These are phyloP conservation scores for Dromaius novaehollandiae DNA, from an alignment of 2,113 vertebrate species.

Conservation along the genomic window DNA sequence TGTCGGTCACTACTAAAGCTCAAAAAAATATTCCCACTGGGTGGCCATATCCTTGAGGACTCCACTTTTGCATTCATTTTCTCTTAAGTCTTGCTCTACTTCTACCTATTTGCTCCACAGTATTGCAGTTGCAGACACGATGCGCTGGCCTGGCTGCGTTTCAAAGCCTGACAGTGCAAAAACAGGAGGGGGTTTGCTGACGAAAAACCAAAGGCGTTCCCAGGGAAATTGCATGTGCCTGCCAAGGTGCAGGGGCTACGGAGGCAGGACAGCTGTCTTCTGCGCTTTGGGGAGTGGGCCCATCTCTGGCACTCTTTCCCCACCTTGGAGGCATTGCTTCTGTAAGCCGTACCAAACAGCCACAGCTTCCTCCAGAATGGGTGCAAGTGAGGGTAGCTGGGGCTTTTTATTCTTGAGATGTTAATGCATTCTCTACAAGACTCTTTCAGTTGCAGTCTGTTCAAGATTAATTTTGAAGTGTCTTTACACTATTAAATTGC, in stretches of 20 bases:
- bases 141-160: neutral
- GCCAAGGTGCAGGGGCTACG: fast-evolving
- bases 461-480: neutral
- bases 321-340: neutral
- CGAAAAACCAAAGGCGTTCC: neutral
- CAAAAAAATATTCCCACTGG: neutral
- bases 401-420: neutral
- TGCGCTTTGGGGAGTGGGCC: neutral
- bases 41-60: neutral
- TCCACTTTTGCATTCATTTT: neutral
- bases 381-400: neutral
- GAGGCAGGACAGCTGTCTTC: neutral
- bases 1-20: slow-evolving; percentile 4
- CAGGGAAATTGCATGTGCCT: neutral
- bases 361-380: neutral
- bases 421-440: fast-evolving
- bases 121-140: fast-evolving
- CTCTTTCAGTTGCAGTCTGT: neutral
- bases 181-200: neutral
- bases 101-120: neutral
- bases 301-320: neutral
- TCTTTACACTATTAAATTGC: neutral
- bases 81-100: neutral
- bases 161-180: neutral
- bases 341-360: neutral